These are phyloP conservation scores for Sisor rabdophorus DNA, from an alignment of 2,113 vertebrate species.

Conservation along the genomic window DNA sequence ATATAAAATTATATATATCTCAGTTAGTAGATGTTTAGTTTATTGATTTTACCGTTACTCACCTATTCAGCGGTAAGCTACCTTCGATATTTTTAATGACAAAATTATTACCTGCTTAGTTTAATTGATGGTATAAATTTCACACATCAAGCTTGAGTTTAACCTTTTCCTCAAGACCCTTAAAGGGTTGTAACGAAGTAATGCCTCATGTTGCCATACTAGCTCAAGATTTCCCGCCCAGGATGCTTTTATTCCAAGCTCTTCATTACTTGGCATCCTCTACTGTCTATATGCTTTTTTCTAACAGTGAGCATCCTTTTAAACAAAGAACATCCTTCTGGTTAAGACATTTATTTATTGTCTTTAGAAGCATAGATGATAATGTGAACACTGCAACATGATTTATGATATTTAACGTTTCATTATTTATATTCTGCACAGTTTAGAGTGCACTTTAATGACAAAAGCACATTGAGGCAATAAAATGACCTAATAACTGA, in stretches of 20 bases:
- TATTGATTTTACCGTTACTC: not conserved
- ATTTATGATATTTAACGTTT: slow-evolving; percentile 17
- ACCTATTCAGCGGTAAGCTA: not conserved
- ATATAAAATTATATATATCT: no score
- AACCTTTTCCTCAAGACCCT: not conserved
- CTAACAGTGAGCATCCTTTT: not conserved
- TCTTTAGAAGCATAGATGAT: not conserved
- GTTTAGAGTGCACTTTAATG: slow-evolving; percentile 16
- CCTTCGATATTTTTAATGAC: not conserved
- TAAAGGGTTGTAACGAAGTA: not conserved
- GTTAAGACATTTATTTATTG: not conserved
- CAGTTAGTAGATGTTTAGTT: not conserved
- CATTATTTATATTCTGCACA: slow-evolving; percentile 19
- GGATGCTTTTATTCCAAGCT: not conserved
- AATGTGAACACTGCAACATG: not conserved
- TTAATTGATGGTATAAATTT: not conserved
- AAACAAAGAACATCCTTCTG: not conserved
- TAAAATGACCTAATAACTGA: slow-evolving; percentile 18
- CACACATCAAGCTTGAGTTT: not conserved
- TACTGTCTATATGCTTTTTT: not conserved
- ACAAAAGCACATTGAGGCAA: slow-evolving; percentile 8
- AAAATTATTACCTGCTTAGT: not conserved
- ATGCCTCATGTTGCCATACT: not conserved
- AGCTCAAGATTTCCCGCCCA: not conserved
- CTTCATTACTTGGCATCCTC: not conserved